These are phyloP conservation scores for Drosophila nr. perissopoda DNA, from an alignment of 2,888 invertebrate species.

Conservation along the genomic window DNA sequence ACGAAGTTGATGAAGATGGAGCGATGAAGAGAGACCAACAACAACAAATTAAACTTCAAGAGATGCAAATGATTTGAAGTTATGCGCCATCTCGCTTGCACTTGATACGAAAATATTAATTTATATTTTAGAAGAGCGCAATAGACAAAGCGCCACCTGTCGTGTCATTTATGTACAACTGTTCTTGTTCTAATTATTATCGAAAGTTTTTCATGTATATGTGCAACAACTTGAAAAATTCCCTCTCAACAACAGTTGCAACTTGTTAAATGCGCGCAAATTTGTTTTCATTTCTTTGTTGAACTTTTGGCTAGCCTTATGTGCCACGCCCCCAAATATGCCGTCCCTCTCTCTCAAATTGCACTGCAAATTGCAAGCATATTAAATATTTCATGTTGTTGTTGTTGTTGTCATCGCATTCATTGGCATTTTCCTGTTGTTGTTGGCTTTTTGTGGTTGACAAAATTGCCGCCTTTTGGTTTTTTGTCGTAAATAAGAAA, in stretches of 20 bases:
- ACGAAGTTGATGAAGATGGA: slow-evolving; percentile 13
- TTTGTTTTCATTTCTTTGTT: slow-evolving; percentile 41
- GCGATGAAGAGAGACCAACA: slow-evolving; percentile 20
- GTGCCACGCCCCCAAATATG: slow-evolving; percentile 40
- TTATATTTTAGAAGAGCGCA: slow-evolving; percentile 31
- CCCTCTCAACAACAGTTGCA: slow-evolving; percentile 28
- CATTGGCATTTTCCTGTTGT: slow-evolving; percentile 23
- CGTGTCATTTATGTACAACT: slow-evolving; percentile 15
- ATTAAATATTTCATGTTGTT: slow-evolving; percentile 24
- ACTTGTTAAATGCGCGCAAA: slow-evolving; percentile 46
- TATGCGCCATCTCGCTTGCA: slow-evolving; percentile 31
- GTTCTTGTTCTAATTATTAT: neutral
- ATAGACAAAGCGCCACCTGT: slow-evolving; percentile 53
- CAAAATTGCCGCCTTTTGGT: slow-evolving; percentile 49
- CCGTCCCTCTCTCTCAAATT: neutral
- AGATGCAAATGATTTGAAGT: slow-evolving; percentile 59
- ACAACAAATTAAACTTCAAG: slow-evolving; percentile 29
- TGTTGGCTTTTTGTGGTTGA: slow-evolving; percentile 36
- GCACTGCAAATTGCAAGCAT: slow-evolving; percentile 26
- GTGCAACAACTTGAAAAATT: slow-evolving; percentile 32
- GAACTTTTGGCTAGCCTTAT: slow-evolving; percentile 39
- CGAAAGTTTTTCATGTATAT: neutral
- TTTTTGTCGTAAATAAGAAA: slow-evolving; percentile 49
- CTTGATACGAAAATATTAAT: slow-evolving; percentile 1
- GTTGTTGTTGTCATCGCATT: slow-evolving; percentile 27